These are phyloP conservation scores for Aricia agestis DNA, from an alignment of 1,140 invertebrate species.

Conservation along the genomic window DNA sequence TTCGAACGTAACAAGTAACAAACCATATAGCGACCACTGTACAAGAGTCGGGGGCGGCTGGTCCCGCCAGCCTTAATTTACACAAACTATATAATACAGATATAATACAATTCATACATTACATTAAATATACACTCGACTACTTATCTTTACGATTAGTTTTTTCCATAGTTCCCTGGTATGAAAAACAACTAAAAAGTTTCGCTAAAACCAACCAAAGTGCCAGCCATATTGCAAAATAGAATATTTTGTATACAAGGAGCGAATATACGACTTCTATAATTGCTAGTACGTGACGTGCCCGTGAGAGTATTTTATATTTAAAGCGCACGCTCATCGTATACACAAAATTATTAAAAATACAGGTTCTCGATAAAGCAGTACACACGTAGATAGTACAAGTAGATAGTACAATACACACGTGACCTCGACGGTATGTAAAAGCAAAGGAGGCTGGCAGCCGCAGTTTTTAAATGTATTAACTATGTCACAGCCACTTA, in stretches of 20 bases:
- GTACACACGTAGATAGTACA: not conserved
- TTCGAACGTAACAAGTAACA: slow-evolving; percentile 6
- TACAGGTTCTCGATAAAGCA: not conserved
- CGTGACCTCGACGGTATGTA: slow-evolving; percentile 13
- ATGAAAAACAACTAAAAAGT: slow-evolving; percentile 40
- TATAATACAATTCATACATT: slow-evolving; percentile 46
- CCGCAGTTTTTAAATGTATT: slow-evolving; percentile 41
- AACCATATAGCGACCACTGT: slow-evolving; percentile 3
- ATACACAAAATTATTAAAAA: not conserved
- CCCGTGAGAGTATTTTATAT: not conserved
- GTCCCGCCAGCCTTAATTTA: slow-evolving; percentile 49
- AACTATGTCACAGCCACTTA: slow-evolving; percentile 66
- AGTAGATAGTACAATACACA: slow-evolving; percentile 1
- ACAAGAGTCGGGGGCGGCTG: slow-evolving; percentile 30
- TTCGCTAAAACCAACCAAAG: slow-evolving; percentile 37
- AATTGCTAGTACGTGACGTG: not conserved
- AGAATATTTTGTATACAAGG: slow-evolving; percentile 11
- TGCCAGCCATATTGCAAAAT: slow-evolving; percentile 29
- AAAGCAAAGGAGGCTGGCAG: slow-evolving; percentile 34
- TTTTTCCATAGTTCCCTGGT: slow-evolving; percentile 35
- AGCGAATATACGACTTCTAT: slow-evolving; percentile 1
- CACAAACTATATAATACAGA: slow-evolving; percentile 53
- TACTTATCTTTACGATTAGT: slow-evolving; percentile 32
- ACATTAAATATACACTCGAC: slow-evolving; percentile 40
- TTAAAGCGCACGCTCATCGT: not conserved